A percentile compares a stretch with the other conserved stretches of the same genome.
phyloP scores from a whole-genome alignment of 2,797 vertebrate genomes.

The Paratrypauchen microcephalus region DNA sequence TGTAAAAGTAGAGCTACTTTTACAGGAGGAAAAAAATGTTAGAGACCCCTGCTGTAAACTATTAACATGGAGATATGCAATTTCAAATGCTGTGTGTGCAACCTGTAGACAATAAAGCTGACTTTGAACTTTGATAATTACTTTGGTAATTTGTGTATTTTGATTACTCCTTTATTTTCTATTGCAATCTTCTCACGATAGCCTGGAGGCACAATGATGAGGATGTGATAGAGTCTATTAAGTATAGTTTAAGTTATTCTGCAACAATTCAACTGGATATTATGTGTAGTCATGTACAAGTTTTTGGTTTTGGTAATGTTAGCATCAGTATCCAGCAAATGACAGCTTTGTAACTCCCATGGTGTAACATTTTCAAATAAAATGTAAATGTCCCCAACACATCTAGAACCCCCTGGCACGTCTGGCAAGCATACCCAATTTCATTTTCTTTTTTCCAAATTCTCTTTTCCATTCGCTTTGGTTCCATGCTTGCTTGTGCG shows the following conservation, averaged over 20 bases:
- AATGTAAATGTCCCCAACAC: background rate
- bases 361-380: no score
- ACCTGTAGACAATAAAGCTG: no score
- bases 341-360: no score
- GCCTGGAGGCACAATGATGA: background rate
- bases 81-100: no score
- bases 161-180: background rate
- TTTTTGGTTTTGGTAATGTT: no score
- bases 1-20: no score
- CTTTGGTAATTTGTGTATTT: background rate
- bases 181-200: background rate
- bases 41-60: background rate
- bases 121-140: no score
- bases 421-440: background rate
- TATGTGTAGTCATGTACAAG: no score
- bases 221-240: background rate
- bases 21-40: no score
- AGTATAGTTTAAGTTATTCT: background rate
- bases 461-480: background rate
- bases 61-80: background rate
- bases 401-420: background rate
- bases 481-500: conserved; percentile 19
- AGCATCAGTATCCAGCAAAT: no score
- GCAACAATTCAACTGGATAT: no score
- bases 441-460: background rate